Conservation (phyloP, 2,113 vertebrate genomes). For the Equus quagga region DNA sequence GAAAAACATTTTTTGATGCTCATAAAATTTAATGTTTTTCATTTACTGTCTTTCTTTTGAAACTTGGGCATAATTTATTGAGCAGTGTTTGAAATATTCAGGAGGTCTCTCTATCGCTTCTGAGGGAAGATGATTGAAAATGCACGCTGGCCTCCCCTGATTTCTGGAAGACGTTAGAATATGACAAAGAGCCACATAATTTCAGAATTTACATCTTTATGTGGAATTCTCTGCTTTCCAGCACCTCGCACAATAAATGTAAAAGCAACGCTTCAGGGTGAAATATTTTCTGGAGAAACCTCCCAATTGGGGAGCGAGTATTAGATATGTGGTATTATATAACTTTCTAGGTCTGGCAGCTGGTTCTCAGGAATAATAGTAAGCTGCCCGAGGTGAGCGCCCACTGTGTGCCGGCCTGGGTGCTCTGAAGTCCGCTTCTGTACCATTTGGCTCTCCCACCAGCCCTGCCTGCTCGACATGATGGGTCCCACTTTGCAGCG, state of each 20-base stretch:
- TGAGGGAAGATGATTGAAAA: slow-evolving; percentile 62
- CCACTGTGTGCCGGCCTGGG: background rate
- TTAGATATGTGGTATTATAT: background rate
- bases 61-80: slow-evolving; percentile 55
- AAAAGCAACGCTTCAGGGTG: slow-evolving; percentile 9
- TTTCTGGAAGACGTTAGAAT: slow-evolving; percentile 43
- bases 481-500: fast-evolving
- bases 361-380: background rate
- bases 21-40: slow-evolving; percentile 77
- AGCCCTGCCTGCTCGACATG: background rate
- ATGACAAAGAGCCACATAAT: slow-evolving; percentile 48
- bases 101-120: slow-evolving; percentile 46
- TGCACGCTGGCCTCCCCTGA: background rate
- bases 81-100: slow-evolving; percentile 67
- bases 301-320: background rate
- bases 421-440: background rate
- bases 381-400: background rate
- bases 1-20: slow-evolving; percentile 52
- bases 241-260: slow-evolving; percentile 30
- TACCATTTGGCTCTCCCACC: background rate
- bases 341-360: background rate
- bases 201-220: slow-evolving; percentile 68
- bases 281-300: slow-evolving; percentile 47
- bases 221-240: slow-evolving; percentile 1
- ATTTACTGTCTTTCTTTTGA: slow-evolving; percentile 66